These are phyloP conservation scores for Acanthurus tractus DNA, from an alignment of 2,797 vertebrate genomes.

Conservation along the genomic window DNA sequence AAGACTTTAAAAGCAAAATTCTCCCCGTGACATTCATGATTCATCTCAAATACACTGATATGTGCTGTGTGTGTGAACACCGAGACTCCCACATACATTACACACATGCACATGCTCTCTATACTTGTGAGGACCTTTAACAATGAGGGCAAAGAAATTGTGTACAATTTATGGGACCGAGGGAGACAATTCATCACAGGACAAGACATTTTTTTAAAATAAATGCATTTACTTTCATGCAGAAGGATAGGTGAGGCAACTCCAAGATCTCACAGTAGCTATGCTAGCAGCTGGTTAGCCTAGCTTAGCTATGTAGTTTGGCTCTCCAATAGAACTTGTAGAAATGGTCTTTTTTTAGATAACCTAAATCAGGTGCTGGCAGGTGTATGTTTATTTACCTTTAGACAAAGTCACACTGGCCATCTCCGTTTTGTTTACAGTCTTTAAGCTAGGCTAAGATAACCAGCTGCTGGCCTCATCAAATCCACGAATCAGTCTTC, in stretches of 20 bases:
- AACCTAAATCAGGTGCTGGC: background rate
- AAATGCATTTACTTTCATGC: background rate
- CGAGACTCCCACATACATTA: constrained; percentile 16
- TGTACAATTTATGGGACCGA: background rate
- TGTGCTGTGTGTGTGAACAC: constrained; percentile 10
- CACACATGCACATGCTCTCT: background rate
- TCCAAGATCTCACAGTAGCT: background rate
- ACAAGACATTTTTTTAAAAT: constrained; percentile 4
- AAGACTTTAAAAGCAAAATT: constrained; percentile 44
- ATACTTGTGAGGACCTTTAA: constrained; percentile 15
- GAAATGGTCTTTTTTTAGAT: background rate
- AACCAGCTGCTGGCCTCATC: constrained; percentile 1
- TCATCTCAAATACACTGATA: constrained; percentile 22
- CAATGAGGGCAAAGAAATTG: background rate
- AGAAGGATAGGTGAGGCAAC: constrained; percentile 1
- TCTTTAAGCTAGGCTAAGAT: background rate
- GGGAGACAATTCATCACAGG: background rate
- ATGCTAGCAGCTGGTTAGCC: background rate
- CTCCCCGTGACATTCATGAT: constrained; percentile 21
- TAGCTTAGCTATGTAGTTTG: background rate
- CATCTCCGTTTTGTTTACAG: background rate
- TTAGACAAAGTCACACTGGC: background rate
- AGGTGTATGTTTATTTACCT: background rate
- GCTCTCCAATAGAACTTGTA: background rate
- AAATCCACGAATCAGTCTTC: constrained; percentile 4